Evolutionary conservation across 2,888 invertebrate species (phyloP).

Genomic region (Dicyrtomina minuta): DNA sequence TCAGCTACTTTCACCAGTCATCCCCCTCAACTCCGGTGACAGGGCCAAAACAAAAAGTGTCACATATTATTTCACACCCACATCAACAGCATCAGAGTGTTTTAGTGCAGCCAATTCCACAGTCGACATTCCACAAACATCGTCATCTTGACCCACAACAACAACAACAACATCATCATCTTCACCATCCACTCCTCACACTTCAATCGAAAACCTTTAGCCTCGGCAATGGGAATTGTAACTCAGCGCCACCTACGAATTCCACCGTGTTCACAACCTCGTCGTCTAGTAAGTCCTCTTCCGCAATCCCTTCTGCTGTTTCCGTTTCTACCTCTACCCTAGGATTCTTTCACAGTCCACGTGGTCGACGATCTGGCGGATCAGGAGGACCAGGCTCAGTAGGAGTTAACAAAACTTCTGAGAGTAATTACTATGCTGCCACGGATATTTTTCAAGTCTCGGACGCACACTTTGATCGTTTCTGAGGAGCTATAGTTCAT

Average conservation of each 20-base stretch:
- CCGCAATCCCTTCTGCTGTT: constrained; percentile 11
- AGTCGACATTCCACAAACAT: constrained; percentile 16
- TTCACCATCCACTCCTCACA: constrained; percentile 21
- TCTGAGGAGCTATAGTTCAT: constrained; percentile 34
- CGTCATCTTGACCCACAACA: constrained; percentile 3
- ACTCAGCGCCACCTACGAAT: neutral
- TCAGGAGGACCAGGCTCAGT: neutral
- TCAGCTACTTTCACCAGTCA: constrained; percentile 28
- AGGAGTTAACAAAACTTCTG: constrained; percentile 10
- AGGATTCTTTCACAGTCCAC: constrained; percentile 29
- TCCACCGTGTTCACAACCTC: constrained; percentile 19
- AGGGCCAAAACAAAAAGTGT: constrained; percentile 22
- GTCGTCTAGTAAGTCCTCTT: constrained; percentile 29
- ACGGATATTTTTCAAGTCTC: constrained; percentile 52
- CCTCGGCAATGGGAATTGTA: constrained; percentile 25
- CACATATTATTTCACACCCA: constrained; percentile 23
- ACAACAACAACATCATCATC: constrained; percentile 5
- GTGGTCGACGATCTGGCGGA: constrained; percentile 6
- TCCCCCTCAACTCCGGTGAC: constrained; percentile 23
- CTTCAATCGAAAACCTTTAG: constrained; percentile 15
- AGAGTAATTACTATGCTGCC: constrained; percentile 53
- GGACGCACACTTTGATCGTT: constrained; percentile 53
- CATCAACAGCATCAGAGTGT: neutral
- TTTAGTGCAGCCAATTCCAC: constrained; percentile 5
- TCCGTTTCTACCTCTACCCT: constrained; percentile 11